Evolutionary conservation across 2,888 invertebrate genomes (phyloP).

Genomic region (Eilema caniola): DNA sequence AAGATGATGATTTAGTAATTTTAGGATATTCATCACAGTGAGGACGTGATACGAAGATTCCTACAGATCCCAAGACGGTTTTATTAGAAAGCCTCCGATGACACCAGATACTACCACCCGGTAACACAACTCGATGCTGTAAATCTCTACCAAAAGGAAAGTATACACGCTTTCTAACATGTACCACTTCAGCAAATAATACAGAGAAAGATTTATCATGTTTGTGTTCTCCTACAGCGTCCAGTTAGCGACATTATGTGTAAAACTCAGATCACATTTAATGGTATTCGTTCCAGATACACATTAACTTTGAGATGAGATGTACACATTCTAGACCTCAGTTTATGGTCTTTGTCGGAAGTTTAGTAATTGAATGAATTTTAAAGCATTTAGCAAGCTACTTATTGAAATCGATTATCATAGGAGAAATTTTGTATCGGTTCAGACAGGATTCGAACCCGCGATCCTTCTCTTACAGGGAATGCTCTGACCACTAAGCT

Average conservation of each 20-base stretch:
- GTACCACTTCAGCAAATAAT: constrained; percentile 54
- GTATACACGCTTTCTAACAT: constrained; percentile 67
- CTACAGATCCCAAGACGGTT: constrained; percentile 51
- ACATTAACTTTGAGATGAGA: not conserved
- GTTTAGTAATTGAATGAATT: too few species aligned
- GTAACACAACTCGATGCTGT: constrained; percentile 62
- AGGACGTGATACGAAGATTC: constrained; percentile 47
- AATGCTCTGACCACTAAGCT: too few species aligned
- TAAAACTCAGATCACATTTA: not conserved
- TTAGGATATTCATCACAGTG: constrained; percentile 62
- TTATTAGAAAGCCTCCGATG: constrained; percentile 73
- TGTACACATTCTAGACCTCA: too few species aligned
- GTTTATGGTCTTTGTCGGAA: too few species aligned
- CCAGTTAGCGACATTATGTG: constrained; percentile 21
- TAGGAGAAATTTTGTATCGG: too few species aligned
- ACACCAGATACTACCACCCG: constrained; percentile 64
- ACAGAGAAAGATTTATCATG: constrained; percentile 22
- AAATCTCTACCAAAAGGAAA: constrained; percentile 71
- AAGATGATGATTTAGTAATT: not conserved
- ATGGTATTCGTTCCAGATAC: not conserved
- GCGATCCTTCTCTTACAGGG: too few species aligned
- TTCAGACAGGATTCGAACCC: too few species aligned
- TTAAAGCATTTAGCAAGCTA: too few species aligned
- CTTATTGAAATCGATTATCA: too few species aligned
- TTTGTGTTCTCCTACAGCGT: constrained; percentile 33